Evolutionary conservation across 1,140 invertebrate species (phyloP), one percentile per base, ranked within the genome.

Genomic region (Drosophila nigromelanica): DNA sequence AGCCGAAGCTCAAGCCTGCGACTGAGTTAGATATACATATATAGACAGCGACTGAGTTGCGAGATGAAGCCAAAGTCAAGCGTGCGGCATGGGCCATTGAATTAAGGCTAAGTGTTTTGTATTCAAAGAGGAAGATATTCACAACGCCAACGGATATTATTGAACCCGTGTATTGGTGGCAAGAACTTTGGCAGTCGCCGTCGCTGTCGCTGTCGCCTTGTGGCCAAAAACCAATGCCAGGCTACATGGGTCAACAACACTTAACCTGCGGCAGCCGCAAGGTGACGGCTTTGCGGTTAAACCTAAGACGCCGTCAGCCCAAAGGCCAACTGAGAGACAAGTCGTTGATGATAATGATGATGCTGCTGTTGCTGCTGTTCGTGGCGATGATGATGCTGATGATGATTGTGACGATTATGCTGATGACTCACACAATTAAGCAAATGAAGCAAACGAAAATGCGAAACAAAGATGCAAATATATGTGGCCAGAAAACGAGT

Each of bases 371-470:
- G 21, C 50, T n/a, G n/a, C 18, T 18, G 18, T 33, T 42, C 24
- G 6, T 59, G 48, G 7, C 10, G 10, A 40, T 51, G 37, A 54
- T 48, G 35, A 64, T 60, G 48, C 66, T 50, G 12, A 56, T 55
- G 66, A 64, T 71, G 42, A 64, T 60, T 51, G 62, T 63, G 56
- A 73, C 48, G 56, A 68, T 68, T 54, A 33, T 18, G 48, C 30
- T 45, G 70, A 90, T 86, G 80, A 80, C 64, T 82, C 80, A 80
- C 77, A 90, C 89, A 90, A 90, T 90, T 58, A 78, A 78, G 80
- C 78, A 90, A 90, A 90, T 90, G 87, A 89, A 89, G 77, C 85
- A 89, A 90, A 76, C 76, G 59, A 59, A 48, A 35, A 24, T 14
- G 62, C 50, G 40, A 59, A 24, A 40, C 35, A 37, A 59, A 64